A percentile compares a stretch with the other conserved stretches of the same genome.
Evolutionary conservation across 2,797 vertebrate species (phyloP).

Genomic region (Coluber constrictor): DNA sequence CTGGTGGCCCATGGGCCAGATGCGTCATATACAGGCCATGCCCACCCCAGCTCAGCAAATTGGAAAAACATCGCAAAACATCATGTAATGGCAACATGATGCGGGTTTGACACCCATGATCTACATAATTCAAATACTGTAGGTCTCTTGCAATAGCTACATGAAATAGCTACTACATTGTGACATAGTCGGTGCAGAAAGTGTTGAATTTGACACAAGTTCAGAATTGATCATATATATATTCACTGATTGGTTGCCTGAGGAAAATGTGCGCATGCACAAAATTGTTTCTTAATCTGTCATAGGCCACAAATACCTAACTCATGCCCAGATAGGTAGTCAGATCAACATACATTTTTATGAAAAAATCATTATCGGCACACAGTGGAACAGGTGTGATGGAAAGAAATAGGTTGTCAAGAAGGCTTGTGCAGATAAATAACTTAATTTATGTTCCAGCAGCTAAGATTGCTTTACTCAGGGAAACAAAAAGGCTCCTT

Average conservation of each 20-base stretch:
- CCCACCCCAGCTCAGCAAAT: too few species aligned
- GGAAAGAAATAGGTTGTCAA: background rate
- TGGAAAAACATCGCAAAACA: too few species aligned
- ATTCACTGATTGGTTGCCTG: background rate
- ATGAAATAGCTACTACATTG: background rate
- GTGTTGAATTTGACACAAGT: background rate
- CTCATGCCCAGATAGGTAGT: background rate
- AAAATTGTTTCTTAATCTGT: background rate
- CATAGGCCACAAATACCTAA: background rate
- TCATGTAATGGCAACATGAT: too few species aligned
- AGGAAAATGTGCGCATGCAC: background rate
- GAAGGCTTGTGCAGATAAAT: background rate
- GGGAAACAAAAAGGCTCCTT: background rate
- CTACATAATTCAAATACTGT: background rate
- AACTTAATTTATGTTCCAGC: conserved; percentile 12
- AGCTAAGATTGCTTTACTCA: background rate
- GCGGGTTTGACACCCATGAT: too few species aligned
- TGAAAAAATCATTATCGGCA: background rate
- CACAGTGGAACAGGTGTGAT: background rate
- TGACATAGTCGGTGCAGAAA: background rate
- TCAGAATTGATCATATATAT: background rate
- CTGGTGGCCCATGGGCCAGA: too few species aligned
- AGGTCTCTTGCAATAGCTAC: background rate
- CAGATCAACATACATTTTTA: background rate
- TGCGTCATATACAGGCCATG: too few species aligned